Percentiles rank a stretch among this genome's conserved stretches.
These are phyloP conservation scores for Acanthopleura granulata DNA, from an alignment of 2,888 invertebrate species.

Conservation along the genomic window DNA sequence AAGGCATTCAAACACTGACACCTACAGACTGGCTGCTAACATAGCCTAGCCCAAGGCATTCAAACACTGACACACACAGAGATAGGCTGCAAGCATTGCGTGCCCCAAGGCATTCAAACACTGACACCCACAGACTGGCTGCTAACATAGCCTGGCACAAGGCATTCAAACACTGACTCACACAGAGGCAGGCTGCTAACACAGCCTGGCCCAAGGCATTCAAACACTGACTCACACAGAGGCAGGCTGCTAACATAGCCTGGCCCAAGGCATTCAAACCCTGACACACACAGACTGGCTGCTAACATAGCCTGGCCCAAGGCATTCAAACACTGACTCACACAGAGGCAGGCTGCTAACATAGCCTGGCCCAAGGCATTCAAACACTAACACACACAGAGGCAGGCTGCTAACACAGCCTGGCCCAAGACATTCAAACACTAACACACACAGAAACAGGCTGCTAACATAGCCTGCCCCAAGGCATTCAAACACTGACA, in stretches of 20 bases:
- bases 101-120: conserved; percentile 78
- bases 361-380: too few species aligned
- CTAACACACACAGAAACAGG: too few species aligned
- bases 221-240: conserved; percentile 71
- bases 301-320: too few species aligned
- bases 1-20: conserved; percentile 8
- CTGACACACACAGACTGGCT: too few species aligned
- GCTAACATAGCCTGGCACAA: conserved; percentile 96
- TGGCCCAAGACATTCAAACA: too few species aligned
- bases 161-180: conserved; percentile 1
- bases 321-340: too few species aligned
- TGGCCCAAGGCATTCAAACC: conserved; percentile 78
- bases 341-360: too few species aligned
- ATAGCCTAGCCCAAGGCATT: conserved; percentile 88
- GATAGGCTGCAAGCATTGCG: conserved; percentile 94
- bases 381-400: too few species aligned
- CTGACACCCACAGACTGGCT: conserved; percentile 83
- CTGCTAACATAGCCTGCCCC: too few species aligned
- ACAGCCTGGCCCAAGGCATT: conserved; percentile 88
- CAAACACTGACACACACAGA: conserved; percentile 71
- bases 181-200: conserved; percentile 91
- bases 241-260: conserved; percentile 96
- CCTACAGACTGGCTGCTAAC: conserved; percentile 94
- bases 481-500: too few species aligned
- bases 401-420: too few species aligned